Evolutionary conservation across 2,113 vertebrate genomes (phyloP), one percentile per base, ranked within the genome.

Genomic region (Engystomops pustulosus): DNA sequence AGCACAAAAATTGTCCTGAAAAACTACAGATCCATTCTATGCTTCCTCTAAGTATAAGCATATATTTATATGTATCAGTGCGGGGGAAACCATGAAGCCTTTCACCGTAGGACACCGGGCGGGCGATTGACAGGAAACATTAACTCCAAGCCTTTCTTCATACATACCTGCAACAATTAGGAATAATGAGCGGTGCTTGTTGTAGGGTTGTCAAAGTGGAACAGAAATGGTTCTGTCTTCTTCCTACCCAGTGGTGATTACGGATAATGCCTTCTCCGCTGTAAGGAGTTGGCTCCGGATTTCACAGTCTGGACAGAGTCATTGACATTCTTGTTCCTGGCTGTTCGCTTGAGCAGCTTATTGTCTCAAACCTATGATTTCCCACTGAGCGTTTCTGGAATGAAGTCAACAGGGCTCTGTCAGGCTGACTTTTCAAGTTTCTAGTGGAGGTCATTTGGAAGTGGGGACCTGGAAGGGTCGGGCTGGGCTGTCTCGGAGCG

Each of bases 181-280:
- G 49, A 81, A 53, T 71, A 81, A 44, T 27, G 20, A 71, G 60
- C n/a, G 20, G 36, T 18, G 47, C 18, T 71, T 81, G 55, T 41
- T 11, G 6, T 69, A 23, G 30, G 27, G 23, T 38, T 81, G 79
- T 30, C 17, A 41, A 41, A 6, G 11, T 34, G 45, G 25, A 81
- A 69, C 65, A 70, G 79, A 69, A 67, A 70, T 38, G 14, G 45
- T 44, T 69, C 30, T 80, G 60, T 65, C 11, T 78, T 69, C 20
- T 69, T 70, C 38, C 27, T 45, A 34, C 81, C 49, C 38, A 34
- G n/a, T 18, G 38, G 69, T 65, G 55, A 83, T 62, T 83, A 51
- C 51, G 32, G n/a, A 47, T 75, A 75, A 83, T 75, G 53, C 81
- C 81, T 32, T 47, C 34, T 38, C 55, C 23, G 69, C 70, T 47